Evolutionary conservation across 1,140 invertebrate genomes (phyloP).

Genomic region (Ceratoteleas bidentatus): DNA sequence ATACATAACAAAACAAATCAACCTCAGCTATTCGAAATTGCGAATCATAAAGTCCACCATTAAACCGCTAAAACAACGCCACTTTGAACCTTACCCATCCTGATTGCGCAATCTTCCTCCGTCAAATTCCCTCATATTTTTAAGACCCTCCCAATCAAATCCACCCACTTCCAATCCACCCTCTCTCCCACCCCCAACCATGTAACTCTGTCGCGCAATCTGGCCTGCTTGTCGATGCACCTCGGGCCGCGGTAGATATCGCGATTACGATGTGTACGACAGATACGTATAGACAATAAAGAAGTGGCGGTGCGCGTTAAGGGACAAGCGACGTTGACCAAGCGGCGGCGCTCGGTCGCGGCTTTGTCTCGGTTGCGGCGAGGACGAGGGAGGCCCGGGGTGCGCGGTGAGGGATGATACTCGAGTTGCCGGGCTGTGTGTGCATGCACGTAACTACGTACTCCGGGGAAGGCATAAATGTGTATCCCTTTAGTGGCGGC

Average conservation of each 20-base stretch:
- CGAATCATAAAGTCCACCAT: no score
- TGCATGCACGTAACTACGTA: slow-evolving; percentile 64
- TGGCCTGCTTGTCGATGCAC: slow-evolving; percentile 28
- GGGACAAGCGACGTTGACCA: slow-evolving; percentile 61
- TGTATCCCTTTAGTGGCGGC: slow-evolving; percentile 73
- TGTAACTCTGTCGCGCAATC: slow-evolving; percentile 13
- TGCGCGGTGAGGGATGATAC: slow-evolving; percentile 44
- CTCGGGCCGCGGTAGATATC: slow-evolving; percentile 28
- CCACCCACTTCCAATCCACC: no score
- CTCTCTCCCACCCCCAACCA: no score
- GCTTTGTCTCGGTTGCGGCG: slow-evolving; percentile 51
- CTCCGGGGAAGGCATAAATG: slow-evolving; percentile 76
- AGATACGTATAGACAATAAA: slow-evolving; percentile 60
- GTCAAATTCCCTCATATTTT: no score
- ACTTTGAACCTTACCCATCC: no score
- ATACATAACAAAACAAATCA: no score
- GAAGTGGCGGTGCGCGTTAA: slow-evolving; percentile 45
- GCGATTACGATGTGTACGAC: slow-evolving; percentile 54
- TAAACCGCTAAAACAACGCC: no score
- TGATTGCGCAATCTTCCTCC: no score
- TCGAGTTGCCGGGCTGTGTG: slow-evolving; percentile 40
- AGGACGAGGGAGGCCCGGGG: slow-evolving; percentile 31
- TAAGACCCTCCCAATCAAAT: no score
- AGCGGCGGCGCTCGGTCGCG: slow-evolving; percentile 41
- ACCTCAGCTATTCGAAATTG: no score